A percentile compares a stretch with the other conserved stretches of the same genome.
phyloP scores from a whole-genome alignment of 2,113 vertebrate species.

The Narcine bancroftii region DNA sequence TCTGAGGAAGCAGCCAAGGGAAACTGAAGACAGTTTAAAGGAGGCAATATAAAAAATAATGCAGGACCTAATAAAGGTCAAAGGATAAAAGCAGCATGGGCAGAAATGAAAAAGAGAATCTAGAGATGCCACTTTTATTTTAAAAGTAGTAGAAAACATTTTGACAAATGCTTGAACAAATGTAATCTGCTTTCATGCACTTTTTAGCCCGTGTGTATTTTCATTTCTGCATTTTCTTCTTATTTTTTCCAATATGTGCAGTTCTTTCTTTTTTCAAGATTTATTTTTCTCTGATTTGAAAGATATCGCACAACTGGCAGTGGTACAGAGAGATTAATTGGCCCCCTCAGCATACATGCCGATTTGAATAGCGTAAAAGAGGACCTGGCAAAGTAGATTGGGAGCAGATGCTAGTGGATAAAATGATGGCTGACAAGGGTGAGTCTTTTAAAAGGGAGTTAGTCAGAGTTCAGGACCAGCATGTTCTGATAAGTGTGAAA shows the following conservation, averaged over 20 bases:
- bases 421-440: too few relatives aligned
- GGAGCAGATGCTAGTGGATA: too few relatives aligned
- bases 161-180: not conserved
- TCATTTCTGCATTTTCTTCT: not conserved
- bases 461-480: too few relatives aligned
- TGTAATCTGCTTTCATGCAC: not conserved
- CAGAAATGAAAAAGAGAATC: not conserved
- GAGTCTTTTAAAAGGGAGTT: too few relatives aligned
- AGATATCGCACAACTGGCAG: slow-evolving; percentile 4
- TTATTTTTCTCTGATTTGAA: not conserved
- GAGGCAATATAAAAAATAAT: not conserved
- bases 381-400: too few relatives aligned
- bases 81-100: not conserved
- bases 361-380: too few relatives aligned
- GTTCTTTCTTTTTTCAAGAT: not conserved
- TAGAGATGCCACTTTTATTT: not conserved
- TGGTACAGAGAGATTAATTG: not conserved
- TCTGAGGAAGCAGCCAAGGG: not conserved
- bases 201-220: not conserved
- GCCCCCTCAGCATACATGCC: not conserved
- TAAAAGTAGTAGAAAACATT: not conserved
- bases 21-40: not conserved
- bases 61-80: not conserved
- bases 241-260: not conserved
- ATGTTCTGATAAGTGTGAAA: too few relatives aligned